Evolutionary conservation across 2,113 vertebrate species (phyloP).

Genomic region (Gadus macrocephalus): DNA sequence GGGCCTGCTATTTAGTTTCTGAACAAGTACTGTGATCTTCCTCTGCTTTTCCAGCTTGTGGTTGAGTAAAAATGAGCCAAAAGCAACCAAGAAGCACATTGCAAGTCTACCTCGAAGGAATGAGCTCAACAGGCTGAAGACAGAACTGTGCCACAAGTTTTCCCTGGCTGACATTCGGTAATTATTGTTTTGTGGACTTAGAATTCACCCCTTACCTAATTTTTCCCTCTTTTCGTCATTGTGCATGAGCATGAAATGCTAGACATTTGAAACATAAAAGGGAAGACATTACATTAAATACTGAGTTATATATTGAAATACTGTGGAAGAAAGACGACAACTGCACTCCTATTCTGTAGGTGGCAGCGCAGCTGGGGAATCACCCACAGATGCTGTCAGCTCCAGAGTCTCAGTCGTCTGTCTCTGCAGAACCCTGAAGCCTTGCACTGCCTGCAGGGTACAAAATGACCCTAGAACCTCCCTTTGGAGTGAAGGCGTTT

Average conservation of each 20-base stretch:
- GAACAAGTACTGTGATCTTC: not conserved
- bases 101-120: slow-evolving; percentile 83
- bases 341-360: slow-evolving; percentile 61
- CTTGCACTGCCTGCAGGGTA: slow-evolving; percentile 84
- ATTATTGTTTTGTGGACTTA: not conserved
- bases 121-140: slow-evolving; percentile 83
- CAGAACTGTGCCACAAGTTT: slow-evolving; percentile 77
- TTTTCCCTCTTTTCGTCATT: too few relatives aligned
- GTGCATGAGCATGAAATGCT: too few relatives aligned
- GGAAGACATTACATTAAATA: too few relatives aligned
- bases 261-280: too few relatives aligned
- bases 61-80: slow-evolving; percentile 80
- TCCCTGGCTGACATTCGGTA: slow-evolving; percentile 89
- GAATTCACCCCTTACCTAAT: too few relatives aligned
- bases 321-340: not conserved
- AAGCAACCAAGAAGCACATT: slow-evolving; percentile 78
- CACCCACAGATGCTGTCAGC: slow-evolving; percentile 85
- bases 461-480: not conserved
- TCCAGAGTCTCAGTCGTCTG: slow-evolving; percentile 89
- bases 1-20: too few relatives aligned
- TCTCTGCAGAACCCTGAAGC: slow-evolving; percentile 82
- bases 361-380: slow-evolving; percentile 97
- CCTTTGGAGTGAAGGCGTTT: not conserved
- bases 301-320: too few relatives aligned
- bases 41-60: slow-evolving; percentile 73